Conservation (phyloP, 30 jellyfish, hydroid and myxozoan genomes). For the Aurelia aurita region DNA sequence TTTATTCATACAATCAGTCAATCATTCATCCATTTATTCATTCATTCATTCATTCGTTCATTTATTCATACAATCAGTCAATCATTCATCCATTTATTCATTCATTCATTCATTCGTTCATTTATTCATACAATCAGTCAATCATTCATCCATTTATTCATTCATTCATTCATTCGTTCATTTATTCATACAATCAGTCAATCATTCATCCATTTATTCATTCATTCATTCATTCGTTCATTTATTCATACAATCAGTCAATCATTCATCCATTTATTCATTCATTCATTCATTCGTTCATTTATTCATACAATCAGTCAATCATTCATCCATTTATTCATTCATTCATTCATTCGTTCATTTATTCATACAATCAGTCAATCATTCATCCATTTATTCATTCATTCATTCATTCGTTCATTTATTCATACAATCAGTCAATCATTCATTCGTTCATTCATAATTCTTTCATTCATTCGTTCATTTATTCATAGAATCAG, state of each 20-base stretch:
- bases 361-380: neutral
- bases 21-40: neutral
- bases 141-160: neutral
- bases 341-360: neutral
- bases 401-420: neutral
- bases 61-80: neutral
- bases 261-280: neutral
- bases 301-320: neutral
- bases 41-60: neutral
- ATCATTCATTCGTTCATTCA: neutral
- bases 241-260: neutral
- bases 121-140: neutral
- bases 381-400: neutral
- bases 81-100: neutral
- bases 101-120: neutral
- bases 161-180: neutral
- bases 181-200: neutral
- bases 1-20: neutral
- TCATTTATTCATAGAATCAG: neutral
- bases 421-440: neutral
- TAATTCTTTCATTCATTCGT: neutral
- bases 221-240: neutral
- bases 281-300: neutral
- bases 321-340: neutral
- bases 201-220: neutral